Percentiles rank a stretch among this genome's conserved stretches.
Conservation (phyloP, 2,797 vertebrate species). For the Ctenopoma kingsleyae region DNA sequence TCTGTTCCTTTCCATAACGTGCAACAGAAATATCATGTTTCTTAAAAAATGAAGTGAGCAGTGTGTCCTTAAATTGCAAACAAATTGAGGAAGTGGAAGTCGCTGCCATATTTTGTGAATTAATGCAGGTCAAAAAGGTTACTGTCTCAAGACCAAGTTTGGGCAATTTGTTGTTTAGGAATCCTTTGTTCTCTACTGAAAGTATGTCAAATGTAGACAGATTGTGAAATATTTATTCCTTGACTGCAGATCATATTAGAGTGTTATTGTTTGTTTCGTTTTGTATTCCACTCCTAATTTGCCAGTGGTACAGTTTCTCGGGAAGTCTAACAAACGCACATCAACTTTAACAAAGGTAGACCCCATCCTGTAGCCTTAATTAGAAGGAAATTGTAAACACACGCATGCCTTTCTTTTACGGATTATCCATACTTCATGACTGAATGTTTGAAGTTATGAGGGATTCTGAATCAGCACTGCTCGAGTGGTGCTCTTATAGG, state of each 20-base stretch:
- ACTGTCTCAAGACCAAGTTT: constrained; percentile 74
- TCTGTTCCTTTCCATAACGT: constrained; percentile 49
- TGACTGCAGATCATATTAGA: constrained; percentile 83
- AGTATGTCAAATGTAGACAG: constrained; percentile 86
- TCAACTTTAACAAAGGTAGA: constrained; percentile 84
- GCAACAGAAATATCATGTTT: constrained; percentile 30
- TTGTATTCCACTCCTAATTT: constrained; percentile 84
- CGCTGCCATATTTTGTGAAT: constrained; percentile 55
- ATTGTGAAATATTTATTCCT: constrained; percentile 87
- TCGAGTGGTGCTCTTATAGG: constrained; percentile 84
- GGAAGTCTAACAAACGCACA: constrained; percentile 82
- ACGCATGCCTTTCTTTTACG: constrained; percentile 79
- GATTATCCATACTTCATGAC: constrained; percentile 89
- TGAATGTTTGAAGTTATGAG: constrained; percentile 87
- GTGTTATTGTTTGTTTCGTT: constrained; percentile 86
- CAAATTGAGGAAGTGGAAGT: constrained; percentile 59
- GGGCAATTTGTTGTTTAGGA: constrained; percentile 79
- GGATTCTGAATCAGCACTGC: constrained; percentile 86
- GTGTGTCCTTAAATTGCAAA: constrained; percentile 55
- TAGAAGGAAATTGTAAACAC: constrained; percentile 87
- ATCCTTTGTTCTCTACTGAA: constrained; percentile 81
- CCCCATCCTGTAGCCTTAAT: constrained; percentile 83
- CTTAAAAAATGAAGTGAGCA: constrained; percentile 41
- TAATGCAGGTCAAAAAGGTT: constrained; percentile 75
- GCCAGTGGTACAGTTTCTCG: constrained; percentile 77